These are phyloP conservation scores for Synanthedon vespiformis DNA, from an alignment of 2,888 invertebrate species.

Conservation along the genomic window DNA sequence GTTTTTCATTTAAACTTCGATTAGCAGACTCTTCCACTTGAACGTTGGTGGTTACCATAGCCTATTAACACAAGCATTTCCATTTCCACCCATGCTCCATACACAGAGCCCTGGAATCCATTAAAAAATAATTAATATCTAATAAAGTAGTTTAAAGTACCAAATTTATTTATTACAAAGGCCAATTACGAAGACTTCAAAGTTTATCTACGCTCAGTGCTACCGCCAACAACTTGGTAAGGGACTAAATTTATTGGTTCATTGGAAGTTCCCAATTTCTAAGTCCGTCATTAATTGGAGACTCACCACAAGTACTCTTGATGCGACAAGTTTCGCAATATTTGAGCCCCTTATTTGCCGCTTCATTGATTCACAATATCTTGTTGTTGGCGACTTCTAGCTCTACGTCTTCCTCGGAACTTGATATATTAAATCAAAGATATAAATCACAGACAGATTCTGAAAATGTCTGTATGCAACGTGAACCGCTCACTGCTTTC, in stretches of 20 bases:
- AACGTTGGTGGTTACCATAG: too few species aligned
- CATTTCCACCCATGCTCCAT: too few species aligned
- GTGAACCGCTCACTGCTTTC: too few species aligned
- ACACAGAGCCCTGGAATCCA: too few species aligned
- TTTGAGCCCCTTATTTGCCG: conserved; percentile 43
- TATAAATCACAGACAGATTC: too few species aligned
- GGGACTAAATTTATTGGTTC: conserved; percentile 38
- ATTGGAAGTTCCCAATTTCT: conserved; percentile 38
- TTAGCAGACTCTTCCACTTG: too few species aligned
- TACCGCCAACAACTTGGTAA: conserved; percentile 10
- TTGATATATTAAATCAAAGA: too few species aligned
- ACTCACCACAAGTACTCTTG: conserved; percentile 27
- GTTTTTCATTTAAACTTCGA: too few species aligned
- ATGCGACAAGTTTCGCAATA: conserved; percentile 36
- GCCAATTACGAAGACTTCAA: neutral
- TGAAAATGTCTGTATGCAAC: too few species aligned
- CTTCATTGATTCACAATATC: conserved; percentile 26
- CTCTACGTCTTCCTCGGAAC: neutral
- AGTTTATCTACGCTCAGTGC: neutral
- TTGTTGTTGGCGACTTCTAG: neutral
- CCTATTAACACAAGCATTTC: too few species aligned
- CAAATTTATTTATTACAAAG: neutral
- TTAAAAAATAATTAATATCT: too few species aligned
- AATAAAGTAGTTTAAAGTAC: neutral
- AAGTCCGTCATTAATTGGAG: conserved; percentile 48